Evolutionary conservation across 1,140 invertebrate genomes (phyloP), one percentile per base, ranked within the genome.

Genomic region (Solenopsis fugax): DNA sequence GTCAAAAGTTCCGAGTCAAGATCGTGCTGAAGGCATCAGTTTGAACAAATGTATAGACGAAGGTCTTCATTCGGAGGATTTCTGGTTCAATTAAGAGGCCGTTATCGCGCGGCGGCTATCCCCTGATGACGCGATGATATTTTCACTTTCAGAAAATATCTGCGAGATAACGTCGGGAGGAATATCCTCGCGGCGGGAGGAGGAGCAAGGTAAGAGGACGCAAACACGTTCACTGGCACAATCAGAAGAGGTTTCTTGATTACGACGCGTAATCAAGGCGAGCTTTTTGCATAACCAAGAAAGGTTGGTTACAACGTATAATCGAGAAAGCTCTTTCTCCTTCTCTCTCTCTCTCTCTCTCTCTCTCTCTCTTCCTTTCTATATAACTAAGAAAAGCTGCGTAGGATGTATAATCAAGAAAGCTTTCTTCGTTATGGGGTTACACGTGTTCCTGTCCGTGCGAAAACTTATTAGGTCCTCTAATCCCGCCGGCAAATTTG

Each of bases 391-490:
- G 80, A 84, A 84, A 84, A 84, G 69, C 80, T 84, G 80, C 80
- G 80, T 84, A 84, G 80, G 80, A 75, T 84, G 80, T 71, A 84
- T 84, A 84, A 84, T 84, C 80, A 84, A 84, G 80, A 84, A 84
- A 84, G 80, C 80, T 84, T 75, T 84, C 80, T 84, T 84, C 69
- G 80, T 84, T 84, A 84, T 45, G 41, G 24, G 54, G 69, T 75
- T 75, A 84, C 80, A 84, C 80, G 80, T 84, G 69, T 84, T 84
- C 80, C 69, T 84, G 80, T 84, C 80, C 80, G 69, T 45, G 69
- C 69, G 29, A 45, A 56, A 84, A 84, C 80, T 84, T 84, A 84
- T 84, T 84, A 84, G 80, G 80, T 84, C 56, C 80, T 84, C 80
- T 84, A 84, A 84, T 84, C 80, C 54, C 54, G 80, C 69, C 69